phyloP scores from a whole-genome alignment of 1,140 invertebrate species.

The Drosophila pallidifrons region DNA sequence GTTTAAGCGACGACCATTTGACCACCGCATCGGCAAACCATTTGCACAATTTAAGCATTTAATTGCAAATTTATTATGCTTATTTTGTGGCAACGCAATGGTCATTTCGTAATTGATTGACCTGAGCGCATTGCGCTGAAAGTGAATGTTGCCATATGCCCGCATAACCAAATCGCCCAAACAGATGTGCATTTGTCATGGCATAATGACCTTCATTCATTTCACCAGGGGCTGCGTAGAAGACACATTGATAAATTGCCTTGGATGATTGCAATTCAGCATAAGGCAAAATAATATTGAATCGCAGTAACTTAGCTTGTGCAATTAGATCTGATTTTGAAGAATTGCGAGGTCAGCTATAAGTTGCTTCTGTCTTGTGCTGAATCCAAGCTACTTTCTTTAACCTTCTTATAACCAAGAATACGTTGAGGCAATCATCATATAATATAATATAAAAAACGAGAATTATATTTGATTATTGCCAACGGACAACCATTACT shows the following conservation, averaged over 20 bases:
- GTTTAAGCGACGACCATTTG: constrained; percentile 57
- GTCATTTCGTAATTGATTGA: constrained; percentile 75
- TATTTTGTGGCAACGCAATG: constrained; percentile 63
- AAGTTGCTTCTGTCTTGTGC: too few species aligned
- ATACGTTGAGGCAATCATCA: too few species aligned
- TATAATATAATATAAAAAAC: too few species aligned
- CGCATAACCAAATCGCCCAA: background rate
- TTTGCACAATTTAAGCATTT: constrained; percentile 81
- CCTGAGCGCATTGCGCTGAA: constrained; percentile 36
- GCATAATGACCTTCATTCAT: constrained; percentile 50
- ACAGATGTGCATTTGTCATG: constrained; percentile 46
- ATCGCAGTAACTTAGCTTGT: too few species aligned
- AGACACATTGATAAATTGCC: constrained; percentile 9
- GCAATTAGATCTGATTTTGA: too few species aligned
- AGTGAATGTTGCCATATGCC: constrained; percentile 39
- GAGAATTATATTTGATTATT: too few species aligned
- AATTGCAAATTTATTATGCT: constrained; percentile 81
- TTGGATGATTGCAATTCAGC: background rate
- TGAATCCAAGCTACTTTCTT: too few species aligned
- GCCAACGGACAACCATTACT: too few species aligned
- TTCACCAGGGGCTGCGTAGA: background rate
- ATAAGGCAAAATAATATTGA: too few species aligned
- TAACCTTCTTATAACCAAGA: too few species aligned
- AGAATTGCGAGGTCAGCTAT: too few species aligned
- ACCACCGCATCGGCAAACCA: constrained; percentile 66